Percentiles rank a stretch among this genome's conserved stretches.
phyloP scores from a whole-genome alignment of 2,797 vertebrate genomes.

The Crenichthys baileyi region DNA sequence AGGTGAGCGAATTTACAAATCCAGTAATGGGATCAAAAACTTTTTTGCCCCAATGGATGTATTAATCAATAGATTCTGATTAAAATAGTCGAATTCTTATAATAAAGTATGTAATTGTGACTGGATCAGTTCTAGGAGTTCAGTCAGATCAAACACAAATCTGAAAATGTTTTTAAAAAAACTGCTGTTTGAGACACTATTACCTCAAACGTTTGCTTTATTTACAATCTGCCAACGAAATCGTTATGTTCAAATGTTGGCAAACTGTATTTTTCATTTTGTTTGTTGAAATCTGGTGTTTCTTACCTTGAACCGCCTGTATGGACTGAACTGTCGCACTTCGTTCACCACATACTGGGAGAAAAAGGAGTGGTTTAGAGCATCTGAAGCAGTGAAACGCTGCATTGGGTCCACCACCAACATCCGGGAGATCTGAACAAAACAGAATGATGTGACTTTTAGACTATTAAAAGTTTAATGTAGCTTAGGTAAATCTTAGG shows the following conservation, averaged over 20 bases:
- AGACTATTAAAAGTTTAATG: background rate
- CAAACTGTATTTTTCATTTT: background rate
- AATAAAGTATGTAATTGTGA: background rate
- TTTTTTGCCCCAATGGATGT: background rate
- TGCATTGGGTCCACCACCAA: conserved; percentile 88
- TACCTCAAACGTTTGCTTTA: background rate
- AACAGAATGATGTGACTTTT: background rate
- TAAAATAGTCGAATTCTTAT: background rate
- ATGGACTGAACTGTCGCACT: conserved; percentile 93
- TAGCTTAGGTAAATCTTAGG: too few species aligned
- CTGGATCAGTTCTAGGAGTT: background rate
- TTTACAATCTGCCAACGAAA: background rate
- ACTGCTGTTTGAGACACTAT: background rate
- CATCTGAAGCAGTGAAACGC: conserved; percentile 87
- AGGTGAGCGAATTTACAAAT: too few species aligned
- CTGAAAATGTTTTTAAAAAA: background rate
- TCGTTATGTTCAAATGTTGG: too few species aligned
- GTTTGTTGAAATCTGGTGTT: background rate
- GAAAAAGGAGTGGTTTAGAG: conserved; percentile 93
- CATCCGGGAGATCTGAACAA: conserved; percentile 89
- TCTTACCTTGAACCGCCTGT: conserved; percentile 92
- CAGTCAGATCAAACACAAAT: background rate
- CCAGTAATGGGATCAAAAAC: background rate
- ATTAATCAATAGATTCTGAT: background rate
- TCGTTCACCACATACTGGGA: conserved; percentile 93